A percentile compares a stretch with the other conserved stretches of the same genome.
Conservation (phyloP, 1,140 invertebrate genomes). For the Plectrocnemia conspersa region DNA sequence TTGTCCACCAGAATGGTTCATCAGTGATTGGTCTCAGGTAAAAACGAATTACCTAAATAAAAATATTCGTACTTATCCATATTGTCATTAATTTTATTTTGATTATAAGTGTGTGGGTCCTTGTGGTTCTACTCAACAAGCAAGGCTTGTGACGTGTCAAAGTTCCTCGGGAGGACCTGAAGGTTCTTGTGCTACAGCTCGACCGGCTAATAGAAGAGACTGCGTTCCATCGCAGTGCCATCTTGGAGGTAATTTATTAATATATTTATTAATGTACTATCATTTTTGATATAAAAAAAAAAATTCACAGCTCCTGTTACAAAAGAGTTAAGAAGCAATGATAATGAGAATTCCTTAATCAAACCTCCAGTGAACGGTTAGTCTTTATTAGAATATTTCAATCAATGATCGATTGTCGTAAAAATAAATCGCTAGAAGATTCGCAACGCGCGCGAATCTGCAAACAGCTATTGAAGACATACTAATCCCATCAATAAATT, state of each 20-base stretch:
- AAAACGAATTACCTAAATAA: slow-evolving; percentile 6
- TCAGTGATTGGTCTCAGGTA: slow-evolving; percentile 58
- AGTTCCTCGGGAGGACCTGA: slow-evolving; percentile 40
- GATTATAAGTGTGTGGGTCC: slow-evolving; percentile 44
- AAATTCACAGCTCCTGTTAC: slow-evolving; percentile 2
- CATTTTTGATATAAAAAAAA: background rate
- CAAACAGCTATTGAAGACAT: background rate
- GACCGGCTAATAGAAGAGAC: slow-evolving; percentile 39
- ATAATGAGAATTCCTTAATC: slow-evolving; percentile 10
- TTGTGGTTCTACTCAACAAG: slow-evolving; percentile 46
- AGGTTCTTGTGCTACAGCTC: slow-evolving; percentile 39
- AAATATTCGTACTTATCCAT: slow-evolving; percentile 4
- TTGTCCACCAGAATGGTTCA: slow-evolving; percentile 56
- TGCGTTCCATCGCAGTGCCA: slow-evolving; percentile 45
- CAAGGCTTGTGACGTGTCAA: slow-evolving; percentile 46
- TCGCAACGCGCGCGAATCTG: background rate
- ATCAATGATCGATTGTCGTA: background rate
- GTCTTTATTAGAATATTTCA: background rate
- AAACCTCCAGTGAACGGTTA: slow-evolving; percentile 3
- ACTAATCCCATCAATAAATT: background rate
- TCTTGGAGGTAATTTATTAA: slow-evolving; percentile 5
- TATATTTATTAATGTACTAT: background rate
- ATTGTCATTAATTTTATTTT: background rate
- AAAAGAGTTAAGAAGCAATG: slow-evolving; percentile 2
- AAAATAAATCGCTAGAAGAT: background rate